Evolutionary conservation across 2,797 vertebrate genomes (phyloP).

Genomic region (Gambelia wislizenii): DNA sequence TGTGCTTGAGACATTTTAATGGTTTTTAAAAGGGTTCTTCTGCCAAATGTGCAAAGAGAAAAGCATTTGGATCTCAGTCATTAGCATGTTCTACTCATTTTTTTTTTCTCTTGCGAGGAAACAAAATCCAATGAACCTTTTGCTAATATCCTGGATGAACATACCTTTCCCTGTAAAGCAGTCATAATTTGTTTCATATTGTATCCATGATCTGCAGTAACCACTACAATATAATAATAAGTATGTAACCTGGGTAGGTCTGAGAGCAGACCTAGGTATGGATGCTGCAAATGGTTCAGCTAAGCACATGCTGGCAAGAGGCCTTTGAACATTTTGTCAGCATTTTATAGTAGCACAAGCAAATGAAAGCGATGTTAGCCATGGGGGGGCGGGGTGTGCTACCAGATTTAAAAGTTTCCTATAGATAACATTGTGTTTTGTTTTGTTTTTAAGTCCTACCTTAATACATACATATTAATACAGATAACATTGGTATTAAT

Average conservation of each 20-base stretch:
- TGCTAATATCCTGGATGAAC: background rate
- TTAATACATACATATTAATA: too few species aligned
- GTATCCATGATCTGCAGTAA: background rate
- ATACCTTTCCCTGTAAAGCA: background rate
- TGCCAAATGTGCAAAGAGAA: background rate
- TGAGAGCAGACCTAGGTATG: background rate
- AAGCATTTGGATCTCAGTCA: background rate
- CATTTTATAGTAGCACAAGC: too few species aligned
- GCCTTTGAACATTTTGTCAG: background rate
- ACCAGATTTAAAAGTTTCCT: background rate
- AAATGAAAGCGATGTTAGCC: background rate
- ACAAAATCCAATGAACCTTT: background rate
- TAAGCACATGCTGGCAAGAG: background rate
- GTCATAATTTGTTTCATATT: background rate
- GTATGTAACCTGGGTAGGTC: background rate
- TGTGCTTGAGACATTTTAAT: background rate
- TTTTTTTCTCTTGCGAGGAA: background rate
- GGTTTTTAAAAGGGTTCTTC: slow-evolving; percentile 28
- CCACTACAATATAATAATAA: background rate
- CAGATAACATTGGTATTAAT: background rate
- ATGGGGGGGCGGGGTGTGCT: too few species aligned
- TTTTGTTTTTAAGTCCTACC: too few species aligned
- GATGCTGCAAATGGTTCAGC: background rate
- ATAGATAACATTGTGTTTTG: too few species aligned
- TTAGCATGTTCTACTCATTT: background rate